These are phyloP conservation scores for Callitettix versicolor DNA, from an alignment of 1,140 invertebrate genomes.

Conservation along the genomic window DNA sequence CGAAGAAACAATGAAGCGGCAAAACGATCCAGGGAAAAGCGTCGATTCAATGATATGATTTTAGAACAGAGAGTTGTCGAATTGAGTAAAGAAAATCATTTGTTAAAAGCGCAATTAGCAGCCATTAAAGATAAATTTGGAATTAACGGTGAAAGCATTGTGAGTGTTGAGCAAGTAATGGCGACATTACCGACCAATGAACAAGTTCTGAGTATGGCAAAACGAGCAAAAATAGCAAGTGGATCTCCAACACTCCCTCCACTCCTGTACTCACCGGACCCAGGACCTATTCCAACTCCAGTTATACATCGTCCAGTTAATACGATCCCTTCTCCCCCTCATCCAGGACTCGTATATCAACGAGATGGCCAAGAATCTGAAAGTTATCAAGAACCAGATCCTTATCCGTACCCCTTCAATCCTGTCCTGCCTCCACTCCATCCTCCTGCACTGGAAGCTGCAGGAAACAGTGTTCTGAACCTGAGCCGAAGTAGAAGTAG, in stretches of 20 bases:
- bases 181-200: conserved; percentile 71
- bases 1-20: conserved; percentile 93
- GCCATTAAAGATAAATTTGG: conserved; percentile 90
- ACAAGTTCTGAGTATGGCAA: conserved; percentile 68
- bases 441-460: conserved; percentile 24
- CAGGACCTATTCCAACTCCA: conserved; percentile 52
- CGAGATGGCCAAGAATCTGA: conserved; percentile 20
- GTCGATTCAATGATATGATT: conserved; percentile 93
- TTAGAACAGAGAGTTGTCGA: conserved; percentile 88
- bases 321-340: conserved; percentile 36
- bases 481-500: conserved; percentile 25
- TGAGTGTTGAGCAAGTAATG: conserved; percentile 78
- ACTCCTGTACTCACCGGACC: conserved; percentile 41
- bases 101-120: conserved; percentile 82
- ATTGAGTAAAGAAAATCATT: conserved; percentile 87
- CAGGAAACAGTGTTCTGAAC: conserved; percentile 29
- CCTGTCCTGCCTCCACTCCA: conserved; percentile 28
- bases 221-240: conserved; percentile 57
- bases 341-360: conserved; percentile 17
- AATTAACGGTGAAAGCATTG: conserved; percentile 72
- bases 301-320: conserved; percentile 49
- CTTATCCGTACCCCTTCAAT: conserved; percentile 23
- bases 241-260: conserved; percentile 27
- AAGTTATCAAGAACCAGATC: conserved; percentile 25
- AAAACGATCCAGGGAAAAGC: conserved; percentile 86